phyloP scores from a whole-genome alignment of 2,113 vertebrate genomes.

The Peromyscus maniculatus region DNA sequence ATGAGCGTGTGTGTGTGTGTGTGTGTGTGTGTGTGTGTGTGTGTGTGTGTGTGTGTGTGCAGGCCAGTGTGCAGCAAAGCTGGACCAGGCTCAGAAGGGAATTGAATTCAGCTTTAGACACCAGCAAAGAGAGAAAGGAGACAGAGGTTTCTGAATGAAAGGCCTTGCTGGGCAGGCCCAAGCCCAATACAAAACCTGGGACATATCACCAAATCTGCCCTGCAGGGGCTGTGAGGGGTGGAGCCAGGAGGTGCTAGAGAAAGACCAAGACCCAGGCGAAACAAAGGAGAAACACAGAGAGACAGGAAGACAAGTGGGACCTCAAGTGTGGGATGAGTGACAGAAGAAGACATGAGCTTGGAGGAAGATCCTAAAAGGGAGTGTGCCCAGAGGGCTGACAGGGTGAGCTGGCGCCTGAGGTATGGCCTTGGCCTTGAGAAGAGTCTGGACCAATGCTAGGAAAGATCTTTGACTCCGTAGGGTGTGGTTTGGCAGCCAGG shows the following conservation, averaged over 20 bases:
- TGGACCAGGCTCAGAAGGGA: not conserved
- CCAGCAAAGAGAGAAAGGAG: not conserved
- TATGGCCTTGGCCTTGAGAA: not conserved
- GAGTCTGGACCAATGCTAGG: not conserved
- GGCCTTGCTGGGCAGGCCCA: not conserved
- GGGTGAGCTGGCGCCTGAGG: not conserved
- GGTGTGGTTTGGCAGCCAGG: not conserved
- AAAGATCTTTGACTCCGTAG: not conserved
- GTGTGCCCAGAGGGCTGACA: not conserved
- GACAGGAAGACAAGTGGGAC: not conserved
- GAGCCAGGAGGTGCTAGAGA: rapidly evolving
- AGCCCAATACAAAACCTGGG: rapidly evolving
- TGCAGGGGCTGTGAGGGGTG: no score
- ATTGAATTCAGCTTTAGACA: not conserved
- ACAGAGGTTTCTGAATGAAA: not conserved
- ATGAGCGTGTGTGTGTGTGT: no score
- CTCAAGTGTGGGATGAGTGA: not conserved
- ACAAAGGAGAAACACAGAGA: not conserved
- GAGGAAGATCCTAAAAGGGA: not conserved
- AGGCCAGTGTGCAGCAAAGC: not conserved
- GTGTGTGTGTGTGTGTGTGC: not conserved
- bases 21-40: not conserved
- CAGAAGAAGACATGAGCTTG: not conserved
- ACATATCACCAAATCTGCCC: no score
- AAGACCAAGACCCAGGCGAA: not conserved